These are phyloP conservation scores for Medauroidea extradentata DNA, from an alignment of 1,140 invertebrate species.

Conservation along the genomic window DNA sequence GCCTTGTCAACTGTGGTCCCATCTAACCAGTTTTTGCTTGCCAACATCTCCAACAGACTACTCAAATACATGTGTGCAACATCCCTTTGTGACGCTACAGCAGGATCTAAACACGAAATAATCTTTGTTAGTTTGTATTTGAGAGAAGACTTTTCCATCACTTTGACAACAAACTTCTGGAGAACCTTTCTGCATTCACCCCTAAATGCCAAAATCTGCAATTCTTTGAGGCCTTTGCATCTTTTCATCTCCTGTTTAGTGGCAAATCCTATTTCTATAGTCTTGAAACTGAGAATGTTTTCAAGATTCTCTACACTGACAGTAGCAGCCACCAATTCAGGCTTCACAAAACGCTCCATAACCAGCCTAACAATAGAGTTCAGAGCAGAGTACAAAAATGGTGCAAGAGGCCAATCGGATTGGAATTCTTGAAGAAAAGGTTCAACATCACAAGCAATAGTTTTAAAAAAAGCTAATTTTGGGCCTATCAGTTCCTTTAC, in stretches of 20 bases:
- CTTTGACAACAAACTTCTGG: slow-evolving; percentile 12
- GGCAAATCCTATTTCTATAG: slow-evolving; percentile 6
- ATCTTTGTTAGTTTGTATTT: slow-evolving; percentile 3
- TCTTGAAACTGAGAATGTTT: too few species aligned
- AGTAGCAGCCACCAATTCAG: neutral
- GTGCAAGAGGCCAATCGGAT: slow-evolving; percentile 1
- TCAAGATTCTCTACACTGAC: too few species aligned
- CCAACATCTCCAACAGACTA: too few species aligned
- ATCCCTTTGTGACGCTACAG: too few species aligned
- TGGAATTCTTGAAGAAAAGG: neutral
- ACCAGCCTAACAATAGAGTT: neutral
- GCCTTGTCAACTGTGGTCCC: too few species aligned
- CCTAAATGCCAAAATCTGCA: slow-evolving; percentile 8
- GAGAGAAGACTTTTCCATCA: slow-evolving; percentile 2
- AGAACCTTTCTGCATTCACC: slow-evolving; percentile 9
- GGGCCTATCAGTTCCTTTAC: neutral
- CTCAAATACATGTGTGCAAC: too few species aligned
- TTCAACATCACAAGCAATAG: neutral
- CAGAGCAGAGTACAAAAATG: neutral
- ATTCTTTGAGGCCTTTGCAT: slow-evolving; percentile 6
- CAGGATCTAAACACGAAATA: slow-evolving; percentile 11
- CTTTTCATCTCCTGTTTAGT: slow-evolving; percentile 3
- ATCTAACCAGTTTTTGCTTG: too few species aligned
- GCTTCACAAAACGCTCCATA: neutral
- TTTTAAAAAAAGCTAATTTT: slow-evolving; percentile 1